Evolutionary conservation across 92 coral and sea anemone genomes (phyloP).

Genomic region (Palythoa heliodiscus): DNA sequence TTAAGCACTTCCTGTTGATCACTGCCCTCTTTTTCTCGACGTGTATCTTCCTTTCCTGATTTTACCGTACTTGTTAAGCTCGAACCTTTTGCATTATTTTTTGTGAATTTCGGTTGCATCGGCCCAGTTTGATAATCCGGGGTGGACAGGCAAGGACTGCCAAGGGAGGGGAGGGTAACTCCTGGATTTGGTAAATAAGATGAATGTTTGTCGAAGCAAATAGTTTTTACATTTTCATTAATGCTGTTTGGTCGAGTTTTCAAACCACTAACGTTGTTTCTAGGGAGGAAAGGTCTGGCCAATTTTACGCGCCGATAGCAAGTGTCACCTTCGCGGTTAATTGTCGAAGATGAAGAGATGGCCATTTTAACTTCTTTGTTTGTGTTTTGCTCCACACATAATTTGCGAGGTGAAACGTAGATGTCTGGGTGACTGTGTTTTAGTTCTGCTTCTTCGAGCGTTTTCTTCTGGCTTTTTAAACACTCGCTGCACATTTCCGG

Average conservation of each 20-base stretch:
- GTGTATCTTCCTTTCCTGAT: background rate
- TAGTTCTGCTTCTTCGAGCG: conserved; percentile 53
- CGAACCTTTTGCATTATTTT: background rate
- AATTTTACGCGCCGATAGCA: conserved; percentile 48
- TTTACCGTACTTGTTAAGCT: background rate
- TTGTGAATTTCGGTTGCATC: background rate
- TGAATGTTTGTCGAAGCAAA: background rate
- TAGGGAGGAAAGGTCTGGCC: conserved; percentile 34
- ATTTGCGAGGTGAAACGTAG: conserved; percentile 68
- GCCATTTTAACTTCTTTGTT: conserved; percentile 10
- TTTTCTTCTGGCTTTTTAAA: conserved; percentile 60
- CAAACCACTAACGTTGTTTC: conserved; percentile 30
- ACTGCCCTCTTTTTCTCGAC: background rate
- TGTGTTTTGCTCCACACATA: conserved; percentile 65
- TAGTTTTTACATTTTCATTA: background rate
- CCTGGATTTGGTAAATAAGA: background rate
- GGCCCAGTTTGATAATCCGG: background rate
- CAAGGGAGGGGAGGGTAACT: conserved; percentile 23
- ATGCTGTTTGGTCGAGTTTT: conserved; percentile 80
- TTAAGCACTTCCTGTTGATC: too few relatives aligned
- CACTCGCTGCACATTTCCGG: conserved; percentile 79
- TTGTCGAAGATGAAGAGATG: conserved; percentile 40
- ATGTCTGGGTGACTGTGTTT: conserved; percentile 65
- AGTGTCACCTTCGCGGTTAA: conserved; percentile 55
- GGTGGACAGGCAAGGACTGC: conserved; percentile 8